Percentiles rank a stretch among this genome's conserved stretches.
Evolutionary conservation across 2,797 vertebrate genomes (phyloP).

Genomic region (Ambastaia sidthimunki): DNA sequence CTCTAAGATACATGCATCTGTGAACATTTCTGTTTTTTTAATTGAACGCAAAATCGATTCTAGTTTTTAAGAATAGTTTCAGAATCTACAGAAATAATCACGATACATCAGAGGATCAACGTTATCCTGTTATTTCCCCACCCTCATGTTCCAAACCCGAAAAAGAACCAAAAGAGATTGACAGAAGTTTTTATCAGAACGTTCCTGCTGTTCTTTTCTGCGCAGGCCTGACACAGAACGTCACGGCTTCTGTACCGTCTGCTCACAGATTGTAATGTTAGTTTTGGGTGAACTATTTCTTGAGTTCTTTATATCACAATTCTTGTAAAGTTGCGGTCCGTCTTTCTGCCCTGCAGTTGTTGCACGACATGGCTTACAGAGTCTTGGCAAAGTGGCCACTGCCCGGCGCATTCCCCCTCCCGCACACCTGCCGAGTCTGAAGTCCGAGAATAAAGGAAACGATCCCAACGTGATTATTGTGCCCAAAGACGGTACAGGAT

Average conservation of each 20-base stretch:
- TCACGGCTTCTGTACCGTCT: too few relatives aligned
- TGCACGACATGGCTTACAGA: conserved; percentile 99
- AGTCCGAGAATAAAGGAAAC: conserved; percentile 97
- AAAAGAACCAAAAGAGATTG: too few relatives aligned
- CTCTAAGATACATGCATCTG: too few relatives aligned
- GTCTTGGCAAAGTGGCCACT: conserved; percentile 99
- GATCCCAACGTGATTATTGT: conserved; percentile 96
- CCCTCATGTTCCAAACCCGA: too few relatives aligned
- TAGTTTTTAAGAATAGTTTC: too few relatives aligned
- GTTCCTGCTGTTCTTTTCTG: too few relatives aligned
- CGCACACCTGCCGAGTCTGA: conserved; percentile 99
- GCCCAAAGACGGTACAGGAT: conserved; percentile 99
- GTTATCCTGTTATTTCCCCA: too few relatives aligned
- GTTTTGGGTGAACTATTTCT: not conserved
- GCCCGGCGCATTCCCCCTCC: conserved; percentile 99
- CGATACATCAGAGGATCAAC: too few relatives aligned
- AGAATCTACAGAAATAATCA: too few relatives aligned
- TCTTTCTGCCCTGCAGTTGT: conserved; percentile 78
- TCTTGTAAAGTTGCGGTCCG: conserved; percentile 77
- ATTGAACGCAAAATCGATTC: too few relatives aligned
- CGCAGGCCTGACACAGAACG: too few relatives aligned
- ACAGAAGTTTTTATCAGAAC: too few relatives aligned
- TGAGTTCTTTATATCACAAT: conserved; percentile 56
- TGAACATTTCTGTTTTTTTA: not conserved
- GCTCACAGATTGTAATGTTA: not conserved